phyloP scores from a whole-genome alignment of 2,797 vertebrate species.

The Numenius phaeopus region DNA sequence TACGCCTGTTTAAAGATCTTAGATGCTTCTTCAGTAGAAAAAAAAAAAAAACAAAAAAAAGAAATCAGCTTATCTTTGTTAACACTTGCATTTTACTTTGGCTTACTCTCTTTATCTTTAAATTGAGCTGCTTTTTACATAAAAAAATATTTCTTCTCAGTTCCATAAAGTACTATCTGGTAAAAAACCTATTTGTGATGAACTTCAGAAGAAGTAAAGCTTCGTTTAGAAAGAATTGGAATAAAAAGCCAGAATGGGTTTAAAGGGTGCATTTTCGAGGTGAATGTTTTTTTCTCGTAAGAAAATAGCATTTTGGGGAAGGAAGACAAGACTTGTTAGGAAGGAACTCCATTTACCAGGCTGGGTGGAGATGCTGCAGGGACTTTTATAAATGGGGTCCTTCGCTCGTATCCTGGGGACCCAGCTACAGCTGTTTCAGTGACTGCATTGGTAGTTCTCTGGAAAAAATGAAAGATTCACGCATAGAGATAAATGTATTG shows the following conservation, averaged over 20 bases:
- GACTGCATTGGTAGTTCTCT: not conserved
- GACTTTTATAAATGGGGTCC: not conserved
- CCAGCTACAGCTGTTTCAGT: not conserved
- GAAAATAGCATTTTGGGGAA: not conserved
- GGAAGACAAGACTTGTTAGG: not conserved
- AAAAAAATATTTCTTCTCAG: not conserved
- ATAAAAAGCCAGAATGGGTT: not conserved
- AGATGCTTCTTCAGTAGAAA: conserved; percentile 4
- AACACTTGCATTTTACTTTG: conserved; percentile 15
- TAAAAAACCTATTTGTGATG: not conserved
- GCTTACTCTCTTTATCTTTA: conserved; percentile 32
- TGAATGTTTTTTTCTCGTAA: not conserved
- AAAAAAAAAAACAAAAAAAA: not conserved
- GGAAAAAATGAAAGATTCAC: not conserved
- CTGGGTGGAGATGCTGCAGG: not conserved
- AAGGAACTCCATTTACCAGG: not conserved
- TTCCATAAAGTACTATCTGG: not conserved
- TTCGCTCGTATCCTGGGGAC: not conserved
- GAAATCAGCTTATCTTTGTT: conserved; percentile 12
- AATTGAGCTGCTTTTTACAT: conserved; percentile 23
- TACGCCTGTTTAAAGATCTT: not conserved
- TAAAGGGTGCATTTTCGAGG: not conserved
- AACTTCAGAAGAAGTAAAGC: not conserved
- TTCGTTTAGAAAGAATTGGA: not conserved
- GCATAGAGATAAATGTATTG: not conserved